Conservation (phyloP, 2,113 vertebrate genomes). For the Hemibagrus wyckioides region DNA sequence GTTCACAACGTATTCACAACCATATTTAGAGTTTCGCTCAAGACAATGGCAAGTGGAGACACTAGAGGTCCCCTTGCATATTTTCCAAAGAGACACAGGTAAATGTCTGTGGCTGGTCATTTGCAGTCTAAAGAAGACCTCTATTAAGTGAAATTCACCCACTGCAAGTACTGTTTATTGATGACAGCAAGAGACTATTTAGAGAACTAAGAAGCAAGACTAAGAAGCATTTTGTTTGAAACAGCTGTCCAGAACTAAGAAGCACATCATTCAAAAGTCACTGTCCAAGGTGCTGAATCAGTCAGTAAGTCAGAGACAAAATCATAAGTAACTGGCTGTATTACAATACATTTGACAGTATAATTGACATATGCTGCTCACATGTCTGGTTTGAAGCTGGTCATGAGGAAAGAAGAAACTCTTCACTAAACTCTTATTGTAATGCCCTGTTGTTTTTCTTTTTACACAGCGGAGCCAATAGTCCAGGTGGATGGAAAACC, state of each 20-base stretch:
- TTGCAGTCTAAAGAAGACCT: background rate
- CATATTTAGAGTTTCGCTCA: background rate
- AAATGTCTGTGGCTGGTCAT: background rate
- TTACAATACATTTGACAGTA: background rate
- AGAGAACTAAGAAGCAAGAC: background rate
- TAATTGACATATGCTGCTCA: background rate
- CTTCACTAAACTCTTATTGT: constrained; percentile 7
- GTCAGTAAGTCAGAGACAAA: background rate
- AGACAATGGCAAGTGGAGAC: background rate
- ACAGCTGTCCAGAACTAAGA: background rate
- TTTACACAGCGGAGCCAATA: constrained; percentile 83
- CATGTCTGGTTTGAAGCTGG: background rate
- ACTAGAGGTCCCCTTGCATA: background rate
- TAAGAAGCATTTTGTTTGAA: background rate
- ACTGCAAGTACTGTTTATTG: background rate
- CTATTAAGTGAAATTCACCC: background rate
- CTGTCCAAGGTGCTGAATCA: constrained; percentile 41
- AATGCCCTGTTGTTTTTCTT: constrained; percentile 53
- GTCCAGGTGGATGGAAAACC: constrained; percentile 96
- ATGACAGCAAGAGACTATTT: background rate
- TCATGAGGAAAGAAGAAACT: background rate
- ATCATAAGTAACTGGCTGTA: constrained; percentile 1
- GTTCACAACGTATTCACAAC: background rate
- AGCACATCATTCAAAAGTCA: background rate
- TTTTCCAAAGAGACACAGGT: background rate